Base-by-base conservation (phyloP, 2,888 invertebrate genomes). In the Drosophila stalkeri region DNA sequence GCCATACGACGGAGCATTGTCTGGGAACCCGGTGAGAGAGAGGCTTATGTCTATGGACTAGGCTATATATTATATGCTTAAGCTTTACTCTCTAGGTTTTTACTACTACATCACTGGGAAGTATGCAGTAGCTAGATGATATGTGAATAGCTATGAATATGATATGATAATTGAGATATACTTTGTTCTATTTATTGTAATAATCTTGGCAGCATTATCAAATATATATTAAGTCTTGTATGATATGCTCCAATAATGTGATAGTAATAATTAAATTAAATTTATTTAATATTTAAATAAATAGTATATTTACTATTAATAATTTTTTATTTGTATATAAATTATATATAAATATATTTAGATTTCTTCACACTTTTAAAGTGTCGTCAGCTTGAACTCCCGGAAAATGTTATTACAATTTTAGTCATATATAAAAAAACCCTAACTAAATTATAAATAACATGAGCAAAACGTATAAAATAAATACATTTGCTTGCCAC, bases 31-130 rank as follows among this genome's bases (percentile, higher is more conserved):
- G 18, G 23, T 3, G 16, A 41, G 16, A 37, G 37, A 37, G 37
- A 5, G 41, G 41, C 16, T n/a, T 41, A 41, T 18, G 55, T 31
- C 27, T 3, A 41, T 31, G 39, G 31, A 12, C 49, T 31, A 14
- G 35, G 4, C 20, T 31, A 55, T 55, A 55, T 41, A 39, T 54
- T 8, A 51, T 35, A 35, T 20, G 33, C 51, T 51, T 35, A 51
- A 8, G 35, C 51, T 35, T 35, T 51, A 14, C 6, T n/a, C 31
- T 33, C 11, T 11, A 12, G 12, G 2, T 11, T 2, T 1, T 16
- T n/a, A 2, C 23, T 23, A 18, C 51, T 51, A 51, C 7, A n/a
- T 11, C 31, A n/a, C n/a, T 49, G n/a, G 49, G 31, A n/a, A n/a
- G 49, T 49, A 18, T 49, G 31, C n/a, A 5, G 11, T 49, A 31